phyloP scores from a whole-genome alignment of 2,888 invertebrate species.

The Teleogryllus oceanicus region DNA sequence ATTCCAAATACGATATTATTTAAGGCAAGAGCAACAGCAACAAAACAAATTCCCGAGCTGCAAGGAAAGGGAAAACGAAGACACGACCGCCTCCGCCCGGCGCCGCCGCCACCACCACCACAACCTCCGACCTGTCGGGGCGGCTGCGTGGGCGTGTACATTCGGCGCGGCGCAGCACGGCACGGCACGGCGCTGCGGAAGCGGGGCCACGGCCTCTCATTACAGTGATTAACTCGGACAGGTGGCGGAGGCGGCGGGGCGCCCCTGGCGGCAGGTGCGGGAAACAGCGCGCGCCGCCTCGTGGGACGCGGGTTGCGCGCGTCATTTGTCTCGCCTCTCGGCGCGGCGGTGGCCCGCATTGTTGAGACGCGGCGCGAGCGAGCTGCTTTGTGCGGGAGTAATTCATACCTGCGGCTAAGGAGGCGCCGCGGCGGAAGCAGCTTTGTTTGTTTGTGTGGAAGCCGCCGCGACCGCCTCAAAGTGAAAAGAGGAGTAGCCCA shows the following conservation, averaged over 20 bases:
- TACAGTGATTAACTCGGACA: conserved; percentile 18
- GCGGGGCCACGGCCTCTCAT: conserved; percentile 18
- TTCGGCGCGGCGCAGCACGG: neutral
- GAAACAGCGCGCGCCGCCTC: conserved; percentile 1
- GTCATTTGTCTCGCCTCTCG: conserved; percentile 4
- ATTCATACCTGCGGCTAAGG: conserved; percentile 6
- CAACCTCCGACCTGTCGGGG: too few species aligned
- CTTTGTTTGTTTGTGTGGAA: neutral
- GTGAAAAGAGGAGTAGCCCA: neutral
- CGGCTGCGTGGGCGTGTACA: too few species aligned
- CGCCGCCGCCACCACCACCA: too few species aligned
- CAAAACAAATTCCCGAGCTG: too few species aligned
- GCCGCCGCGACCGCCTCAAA: neutral
- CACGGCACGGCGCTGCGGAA: neutral
- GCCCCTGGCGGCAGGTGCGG: neutral
- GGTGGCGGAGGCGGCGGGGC: neutral
- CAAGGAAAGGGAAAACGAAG: too few species aligned
- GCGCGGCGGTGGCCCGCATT: neutral
- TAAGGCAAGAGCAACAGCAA: too few species aligned
- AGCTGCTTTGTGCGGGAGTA: conserved; percentile 5
- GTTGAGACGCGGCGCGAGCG: neutral
- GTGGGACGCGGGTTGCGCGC: neutral
- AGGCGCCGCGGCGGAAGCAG: neutral
- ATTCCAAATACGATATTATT: too few species aligned
- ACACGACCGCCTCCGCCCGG: too few species aligned